A percentile compares a stretch with the other conserved stretches of the same genome.
These are phyloP conservation scores for Patella pellucida DNA, from an alignment of 2,888 invertebrate genomes.

Conservation along the genomic window DNA sequence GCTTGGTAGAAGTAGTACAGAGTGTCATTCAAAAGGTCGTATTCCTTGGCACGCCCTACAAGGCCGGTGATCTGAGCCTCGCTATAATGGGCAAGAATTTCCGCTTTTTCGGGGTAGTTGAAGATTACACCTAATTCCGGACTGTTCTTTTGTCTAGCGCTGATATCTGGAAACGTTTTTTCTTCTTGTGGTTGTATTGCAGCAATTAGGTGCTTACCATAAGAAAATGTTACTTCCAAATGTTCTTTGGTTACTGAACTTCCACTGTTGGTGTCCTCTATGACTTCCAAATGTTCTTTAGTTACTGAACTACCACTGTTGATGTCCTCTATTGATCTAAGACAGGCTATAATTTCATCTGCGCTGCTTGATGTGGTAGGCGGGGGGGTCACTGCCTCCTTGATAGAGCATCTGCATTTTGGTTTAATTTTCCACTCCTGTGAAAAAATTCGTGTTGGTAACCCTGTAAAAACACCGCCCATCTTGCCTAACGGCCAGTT, in stretches of 20 bases:
- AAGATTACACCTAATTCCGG: too few species aligned
- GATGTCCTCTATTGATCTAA: background rate
- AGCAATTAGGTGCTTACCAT: background rate
- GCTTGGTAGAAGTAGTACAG: slow-evolving; percentile 19
- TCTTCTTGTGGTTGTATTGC: background rate
- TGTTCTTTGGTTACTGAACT: too few species aligned
- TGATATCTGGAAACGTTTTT: too few species aligned
- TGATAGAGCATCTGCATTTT: slow-evolving; percentile 31
- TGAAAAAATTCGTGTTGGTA: slow-evolving; percentile 19
- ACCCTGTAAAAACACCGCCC: slow-evolving; percentile 23
- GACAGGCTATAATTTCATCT: background rate
- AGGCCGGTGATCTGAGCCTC: too few species aligned
- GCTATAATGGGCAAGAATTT: too few species aligned
- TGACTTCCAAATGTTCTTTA: background rate
- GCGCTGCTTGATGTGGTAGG: background rate
- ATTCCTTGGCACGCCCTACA: background rate
- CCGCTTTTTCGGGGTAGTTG: too few species aligned
- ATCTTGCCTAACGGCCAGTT: slow-evolving; percentile 29
- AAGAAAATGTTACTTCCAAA: background rate
- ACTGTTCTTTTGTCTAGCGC: background rate
- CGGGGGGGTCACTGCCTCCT: slow-evolving; percentile 19
- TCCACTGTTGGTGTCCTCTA: too few species aligned
- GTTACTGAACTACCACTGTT: background rate
- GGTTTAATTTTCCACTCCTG: slow-evolving; percentile 23
- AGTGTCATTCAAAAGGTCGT: background rate